These are phyloP conservation scores for Calephelis nemesis DNA, from an alignment of 1,140 invertebrate species.

Conservation along the genomic window DNA sequence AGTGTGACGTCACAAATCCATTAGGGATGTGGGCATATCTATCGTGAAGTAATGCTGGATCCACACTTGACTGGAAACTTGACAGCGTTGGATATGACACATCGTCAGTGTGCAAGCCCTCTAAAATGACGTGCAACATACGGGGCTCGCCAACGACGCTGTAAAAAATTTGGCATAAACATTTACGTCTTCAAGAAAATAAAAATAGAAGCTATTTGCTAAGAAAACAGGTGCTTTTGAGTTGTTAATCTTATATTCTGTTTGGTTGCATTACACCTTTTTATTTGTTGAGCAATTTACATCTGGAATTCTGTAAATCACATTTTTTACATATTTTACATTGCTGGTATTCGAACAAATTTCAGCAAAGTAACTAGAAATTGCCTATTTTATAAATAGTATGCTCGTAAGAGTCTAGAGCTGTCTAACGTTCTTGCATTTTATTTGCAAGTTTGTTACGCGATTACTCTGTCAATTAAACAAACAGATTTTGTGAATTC, in stretches of 20 bases:
- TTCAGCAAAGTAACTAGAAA: no score
- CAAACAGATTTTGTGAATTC: no score
- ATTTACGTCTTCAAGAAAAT: slow-evolving; percentile 26
- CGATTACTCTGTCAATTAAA: no score
- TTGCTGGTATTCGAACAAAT: no score
- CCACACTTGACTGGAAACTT: neutral
- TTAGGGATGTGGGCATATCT: no score
- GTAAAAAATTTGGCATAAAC: slow-evolving; percentile 38
- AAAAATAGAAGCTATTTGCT: slow-evolving; percentile 46
- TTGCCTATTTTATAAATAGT: no score
- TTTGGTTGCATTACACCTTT: slow-evolving; percentile 37
- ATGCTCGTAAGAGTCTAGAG: no score
- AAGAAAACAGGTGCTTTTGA: slow-evolving; percentile 57
- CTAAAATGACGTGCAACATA: slow-evolving; percentile 36
- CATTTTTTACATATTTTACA: neutral
- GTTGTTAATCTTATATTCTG: slow-evolving; percentile 30
- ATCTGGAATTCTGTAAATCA: neutral
- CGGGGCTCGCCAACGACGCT: slow-evolving; percentile 38
- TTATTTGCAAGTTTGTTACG: no score
- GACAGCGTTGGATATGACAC: neutral
- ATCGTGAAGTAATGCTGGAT: no score
- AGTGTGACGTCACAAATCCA: no score
- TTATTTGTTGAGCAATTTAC: neutral
- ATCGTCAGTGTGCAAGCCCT: slow-evolving; percentile 31
- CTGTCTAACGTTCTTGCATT: no score